Evolutionary conservation across 2,888 invertebrate species (phyloP).

Genomic region (Drosophila setosimentum): DNA sequence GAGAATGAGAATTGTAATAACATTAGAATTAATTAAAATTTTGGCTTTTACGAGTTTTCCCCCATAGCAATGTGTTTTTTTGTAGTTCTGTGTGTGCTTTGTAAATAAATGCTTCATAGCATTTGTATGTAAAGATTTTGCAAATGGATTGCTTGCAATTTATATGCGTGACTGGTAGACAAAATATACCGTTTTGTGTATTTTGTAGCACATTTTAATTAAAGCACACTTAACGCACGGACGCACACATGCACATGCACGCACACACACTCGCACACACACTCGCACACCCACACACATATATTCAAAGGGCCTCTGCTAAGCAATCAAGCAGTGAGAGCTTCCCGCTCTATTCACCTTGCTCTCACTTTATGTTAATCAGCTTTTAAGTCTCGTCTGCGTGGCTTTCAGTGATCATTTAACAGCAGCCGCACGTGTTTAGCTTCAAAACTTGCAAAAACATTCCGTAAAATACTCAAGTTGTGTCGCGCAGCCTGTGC

Average conservation of each 20-base stretch:
- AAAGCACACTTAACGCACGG: conserved; percentile 23
- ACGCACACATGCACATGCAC: neutral
- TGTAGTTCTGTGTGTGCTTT: conserved; percentile 5
- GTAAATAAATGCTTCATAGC: conserved; percentile 48
- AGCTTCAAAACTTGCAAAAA: conserved; percentile 5
- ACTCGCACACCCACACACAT: neutral
- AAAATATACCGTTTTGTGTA: conserved; percentile 61
- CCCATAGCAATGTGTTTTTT: neutral
- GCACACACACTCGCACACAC: neutral
- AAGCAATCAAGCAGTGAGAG: conserved; percentile 8
- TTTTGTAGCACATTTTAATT: conserved; percentile 64
- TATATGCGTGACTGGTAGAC: conserved; percentile 57
- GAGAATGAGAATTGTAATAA: conserved; percentile 28
- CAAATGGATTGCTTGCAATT: conserved; percentile 75
- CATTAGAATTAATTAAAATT: conserved; percentile 21
- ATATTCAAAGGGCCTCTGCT: conserved; percentile 6
- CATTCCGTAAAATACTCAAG: conserved; percentile 2
- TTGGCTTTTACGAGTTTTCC: conserved; percentile 22
- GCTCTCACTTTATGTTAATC: conserved; percentile 41
- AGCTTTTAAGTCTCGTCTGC: conserved; percentile 24
- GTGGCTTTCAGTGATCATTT: conserved; percentile 73
- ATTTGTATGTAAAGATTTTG: conserved; percentile 30
- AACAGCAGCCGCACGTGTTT: conserved; percentile 51
- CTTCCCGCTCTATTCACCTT: conserved; percentile 12
- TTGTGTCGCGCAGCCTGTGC: conserved; percentile 15